A percentile compares a stretch with the other conserved stretches of the same genome.
These are phyloP conservation scores for Drosophila virilis DNA, from an alignment of 1,140 invertebrate species.

Conservation along the genomic window DNA sequence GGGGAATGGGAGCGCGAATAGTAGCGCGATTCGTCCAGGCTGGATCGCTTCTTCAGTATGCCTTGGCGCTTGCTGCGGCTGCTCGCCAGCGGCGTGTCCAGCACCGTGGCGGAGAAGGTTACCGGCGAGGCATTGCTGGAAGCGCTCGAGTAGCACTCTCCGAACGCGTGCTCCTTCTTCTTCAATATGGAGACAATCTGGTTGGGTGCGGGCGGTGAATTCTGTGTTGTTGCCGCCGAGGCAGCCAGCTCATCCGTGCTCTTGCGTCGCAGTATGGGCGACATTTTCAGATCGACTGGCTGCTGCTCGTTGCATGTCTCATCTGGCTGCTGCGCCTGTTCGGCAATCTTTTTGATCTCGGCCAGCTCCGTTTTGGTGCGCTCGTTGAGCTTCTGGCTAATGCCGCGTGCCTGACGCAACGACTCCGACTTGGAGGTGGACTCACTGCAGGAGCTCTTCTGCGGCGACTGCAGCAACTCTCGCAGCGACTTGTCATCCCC, in stretches of 20 bases:
- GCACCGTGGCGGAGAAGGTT: conserved; percentile 88
- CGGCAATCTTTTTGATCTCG: conserved; percentile 72
- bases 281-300: conserved; percentile 46
- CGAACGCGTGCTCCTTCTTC: conserved; percentile 87
- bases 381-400: conserved; percentile 72
- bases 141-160: conserved; percentile 84
- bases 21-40: conserved; percentile 89
- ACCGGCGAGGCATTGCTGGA: conserved; percentile 88
- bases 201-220: conserved; percentile 76
- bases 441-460: conserved; percentile 70
- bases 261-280: conserved; percentile 72
- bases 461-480: conserved; percentile 66
- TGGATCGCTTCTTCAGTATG: conserved; percentile 92
- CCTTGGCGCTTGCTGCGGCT: conserved; percentile 87
- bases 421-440: conserved; percentile 56
- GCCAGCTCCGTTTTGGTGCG: conserved; percentile 77
- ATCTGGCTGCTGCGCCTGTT: conserved; percentile 47
- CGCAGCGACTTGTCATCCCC: conserved; percentile 76
- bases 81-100: conserved; percentile 85
- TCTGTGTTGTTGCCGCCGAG: conserved; percentile 32
- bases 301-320: background rate
- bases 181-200: conserved; percentile 91
- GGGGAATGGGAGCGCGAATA: conserved; percentile 84
- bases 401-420: conserved; percentile 42
- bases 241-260: conserved; percentile 81